Evolutionary conservation across 2,113 vertebrate genomes (phyloP).

Genomic region (Entelurus aequoreus): DNA sequence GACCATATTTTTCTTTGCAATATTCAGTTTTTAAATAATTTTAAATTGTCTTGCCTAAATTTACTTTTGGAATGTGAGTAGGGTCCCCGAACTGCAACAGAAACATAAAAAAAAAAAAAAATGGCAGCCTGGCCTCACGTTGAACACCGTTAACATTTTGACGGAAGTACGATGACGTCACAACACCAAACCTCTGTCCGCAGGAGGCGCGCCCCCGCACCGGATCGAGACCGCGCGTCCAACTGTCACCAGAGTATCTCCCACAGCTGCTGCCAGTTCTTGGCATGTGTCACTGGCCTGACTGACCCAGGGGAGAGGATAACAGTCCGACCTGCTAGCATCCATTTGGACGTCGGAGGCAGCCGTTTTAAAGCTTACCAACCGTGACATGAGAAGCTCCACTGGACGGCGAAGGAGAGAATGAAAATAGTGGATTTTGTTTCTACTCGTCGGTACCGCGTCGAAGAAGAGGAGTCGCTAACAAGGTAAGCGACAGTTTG

Average conservation of each 20-base stretch:
- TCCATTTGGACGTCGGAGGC: background rate
- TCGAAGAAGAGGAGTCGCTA: constrained; percentile 24
- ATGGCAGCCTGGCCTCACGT: background rate
- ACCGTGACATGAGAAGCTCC: constrained; percentile 9
- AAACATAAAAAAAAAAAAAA: too few species aligned
- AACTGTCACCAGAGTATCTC: constrained; percentile 18
- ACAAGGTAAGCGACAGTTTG: constrained; percentile 43
- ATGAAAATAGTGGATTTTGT: constrained; percentile 47
- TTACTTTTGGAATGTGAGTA: too few species aligned
- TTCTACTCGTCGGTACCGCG: constrained; percentile 28
- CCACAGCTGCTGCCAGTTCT: constrained; percentile 34
- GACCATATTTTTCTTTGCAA: too few species aligned
- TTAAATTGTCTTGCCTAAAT: too few species aligned
- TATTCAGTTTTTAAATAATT: too few species aligned
- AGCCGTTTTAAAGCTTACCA: background rate
- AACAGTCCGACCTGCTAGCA: constrained; percentile 20
- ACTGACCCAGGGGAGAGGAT: background rate
- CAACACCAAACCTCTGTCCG: background rate
- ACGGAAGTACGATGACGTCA: background rate
- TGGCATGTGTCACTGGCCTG: constrained; percentile 16
- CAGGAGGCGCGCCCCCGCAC: background rate
- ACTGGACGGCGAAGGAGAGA: constrained; percentile 22
- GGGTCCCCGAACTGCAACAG: too few species aligned
- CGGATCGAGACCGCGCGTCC: constrained; percentile 16
- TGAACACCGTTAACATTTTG: background rate